A percentile compares a stretch with the other conserved stretches of the same genome.
Evolutionary conservation across 2,797 vertebrate genomes (phyloP).

Genomic region (Sebastes trivittatus): DNA sequence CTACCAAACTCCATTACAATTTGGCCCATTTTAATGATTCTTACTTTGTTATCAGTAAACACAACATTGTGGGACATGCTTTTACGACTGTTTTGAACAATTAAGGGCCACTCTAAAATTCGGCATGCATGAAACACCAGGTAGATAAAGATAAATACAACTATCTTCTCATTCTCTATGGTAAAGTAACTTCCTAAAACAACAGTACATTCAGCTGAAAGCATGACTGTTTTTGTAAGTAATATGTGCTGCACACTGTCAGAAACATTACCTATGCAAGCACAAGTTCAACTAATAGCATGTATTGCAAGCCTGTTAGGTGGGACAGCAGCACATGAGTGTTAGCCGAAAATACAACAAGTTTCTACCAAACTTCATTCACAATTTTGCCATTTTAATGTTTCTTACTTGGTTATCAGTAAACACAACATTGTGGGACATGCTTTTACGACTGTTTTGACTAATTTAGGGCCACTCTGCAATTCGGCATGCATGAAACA

Average conservation of each 20-base stretch:
- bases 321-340: neutral
- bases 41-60: too few species aligned
- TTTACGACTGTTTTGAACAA: too few species aligned
- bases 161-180: too few species aligned
- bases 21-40: too few species aligned
- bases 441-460: rapidly evolving
- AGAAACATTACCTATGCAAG: neutral
- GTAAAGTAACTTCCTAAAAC: too few species aligned
- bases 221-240: neutral
- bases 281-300: neutral
- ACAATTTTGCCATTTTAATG: neutral
- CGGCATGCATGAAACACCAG: too few species aligned
- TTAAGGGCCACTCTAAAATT: too few species aligned
- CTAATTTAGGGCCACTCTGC: rapidly evolving
- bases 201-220: too few species aligned
- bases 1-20: too few species aligned
- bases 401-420: neutral
- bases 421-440: neutral
- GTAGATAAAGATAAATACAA: too few species aligned
- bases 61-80: too few species aligned
- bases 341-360: neutral
- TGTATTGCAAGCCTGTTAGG: neutral
- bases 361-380: neutral
- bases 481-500: neutral
- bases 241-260: neutral